Evolutionary conservation across 2,797 vertebrate species (phyloP).

Genomic region (Lagorchestes hirsutus): DNA sequence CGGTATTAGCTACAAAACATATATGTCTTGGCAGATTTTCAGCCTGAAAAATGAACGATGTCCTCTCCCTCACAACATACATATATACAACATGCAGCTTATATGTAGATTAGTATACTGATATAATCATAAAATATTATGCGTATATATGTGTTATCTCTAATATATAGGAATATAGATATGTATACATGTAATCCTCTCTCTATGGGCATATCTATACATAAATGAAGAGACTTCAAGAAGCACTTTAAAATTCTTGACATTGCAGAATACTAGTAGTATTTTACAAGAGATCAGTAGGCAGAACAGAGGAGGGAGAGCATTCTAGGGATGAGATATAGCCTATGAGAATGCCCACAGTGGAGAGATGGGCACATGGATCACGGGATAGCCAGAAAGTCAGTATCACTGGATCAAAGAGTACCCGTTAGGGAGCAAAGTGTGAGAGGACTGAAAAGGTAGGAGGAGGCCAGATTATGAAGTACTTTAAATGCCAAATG

Average conservation of each 20-base stretch:
- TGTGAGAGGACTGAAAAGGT: background rate
- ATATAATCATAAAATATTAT: background rate
- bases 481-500: background rate
- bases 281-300: background rate
- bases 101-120: background rate
- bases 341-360: too few species aligned
- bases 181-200: background rate
- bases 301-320: background rate
- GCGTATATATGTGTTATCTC: background rate
- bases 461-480: background rate
- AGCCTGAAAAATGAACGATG: background rate
- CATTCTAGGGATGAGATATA: background rate
- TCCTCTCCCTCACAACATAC: background rate
- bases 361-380: too few species aligned
- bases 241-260: background rate
- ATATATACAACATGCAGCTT: background rate
- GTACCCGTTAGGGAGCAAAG: background rate
- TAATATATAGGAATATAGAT: background rate
- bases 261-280: background rate
- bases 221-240: background rate
- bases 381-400: background rate
- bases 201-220: background rate
- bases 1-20: background rate
- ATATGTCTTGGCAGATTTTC: background rate
- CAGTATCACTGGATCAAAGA: background rate